Conservation (phyloP, 2,113 vertebrate genomes). For the Taurulus bubalis region DNA sequence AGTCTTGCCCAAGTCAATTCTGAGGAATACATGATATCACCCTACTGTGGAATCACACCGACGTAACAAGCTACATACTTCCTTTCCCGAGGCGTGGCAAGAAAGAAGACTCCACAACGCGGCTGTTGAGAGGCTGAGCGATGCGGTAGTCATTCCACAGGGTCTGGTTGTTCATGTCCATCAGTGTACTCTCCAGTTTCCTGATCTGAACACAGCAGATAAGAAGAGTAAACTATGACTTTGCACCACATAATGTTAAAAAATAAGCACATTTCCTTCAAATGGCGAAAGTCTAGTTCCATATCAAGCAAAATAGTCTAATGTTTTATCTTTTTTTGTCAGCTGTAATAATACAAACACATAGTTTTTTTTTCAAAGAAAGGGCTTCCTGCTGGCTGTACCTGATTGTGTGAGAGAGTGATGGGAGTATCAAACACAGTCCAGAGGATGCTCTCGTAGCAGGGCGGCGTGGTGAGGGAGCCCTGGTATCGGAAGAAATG, state of each 20-base stretch:
- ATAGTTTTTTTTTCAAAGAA: background rate
- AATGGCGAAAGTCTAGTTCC: background rate
- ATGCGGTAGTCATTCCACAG: constrained; percentile 88
- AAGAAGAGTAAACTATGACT: background rate
- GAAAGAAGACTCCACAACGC: constrained; percentile 90
- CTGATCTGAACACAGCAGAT: constrained; percentile 72
- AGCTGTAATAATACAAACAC: background rate
- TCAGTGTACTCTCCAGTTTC: constrained; percentile 87
- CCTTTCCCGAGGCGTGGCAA: constrained; percentile 62
- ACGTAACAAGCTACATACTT: constrained; percentile 70
- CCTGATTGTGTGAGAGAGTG: constrained; percentile 88
- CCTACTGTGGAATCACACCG: constrained; percentile 1
- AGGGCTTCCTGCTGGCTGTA: constrained; percentile 33
- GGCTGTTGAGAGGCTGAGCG: constrained; percentile 85
- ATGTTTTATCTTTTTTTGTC: background rate
- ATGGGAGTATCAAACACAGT: constrained; percentile 89
- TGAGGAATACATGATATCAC: background rate
- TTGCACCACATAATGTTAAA: background rate
- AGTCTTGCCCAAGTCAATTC: fast-evolving
- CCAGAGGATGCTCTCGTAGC: constrained; percentile 91
- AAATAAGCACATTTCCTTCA: background rate
- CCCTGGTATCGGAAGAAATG: constrained; percentile 91
- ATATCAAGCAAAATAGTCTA: background rate
- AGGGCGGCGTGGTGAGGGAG: constrained; percentile 91
- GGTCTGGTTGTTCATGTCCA: constrained; percentile 87